phyloP scores from a whole-genome alignment of 2,888 invertebrate genomes.

The Drosophila kanekoi region DNA sequence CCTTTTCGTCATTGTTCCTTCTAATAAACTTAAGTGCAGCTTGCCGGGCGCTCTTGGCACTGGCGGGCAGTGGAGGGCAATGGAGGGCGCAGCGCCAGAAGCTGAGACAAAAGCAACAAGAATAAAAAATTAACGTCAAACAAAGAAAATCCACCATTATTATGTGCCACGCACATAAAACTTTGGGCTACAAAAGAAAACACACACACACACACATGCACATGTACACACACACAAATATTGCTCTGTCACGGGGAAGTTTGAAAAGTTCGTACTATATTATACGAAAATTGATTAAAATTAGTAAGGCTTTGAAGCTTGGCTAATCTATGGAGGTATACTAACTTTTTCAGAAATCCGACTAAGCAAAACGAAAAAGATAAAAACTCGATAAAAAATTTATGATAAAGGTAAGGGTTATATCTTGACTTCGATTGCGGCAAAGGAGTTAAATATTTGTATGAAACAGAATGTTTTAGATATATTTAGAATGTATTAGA shows the following conservation, averaged over 20 bases:
- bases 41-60: slow-evolving; percentile 18
- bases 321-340: too few relatives aligned
- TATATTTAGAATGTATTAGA: too few relatives aligned
- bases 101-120: slow-evolving; percentile 69
- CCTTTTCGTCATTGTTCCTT: slow-evolving; percentile 56
- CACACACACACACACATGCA: slow-evolving; percentile 14
- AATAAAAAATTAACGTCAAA: slow-evolving; percentile 81
- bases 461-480: too few relatives aligned
- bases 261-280: slow-evolving; percentile 21
- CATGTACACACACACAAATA: neutral
- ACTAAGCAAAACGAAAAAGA: too few relatives aligned
- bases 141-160: slow-evolving; percentile 83
- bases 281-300: neutral
- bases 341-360: too few relatives aligned
- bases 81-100: slow-evolving; percentile 33
- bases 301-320: too few relatives aligned
- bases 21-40: slow-evolving; percentile 81
- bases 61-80: slow-evolving; percentile 11
- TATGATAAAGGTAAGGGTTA: too few relatives aligned
- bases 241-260: slow-evolving; percentile 23
- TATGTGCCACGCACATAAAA: slow-evolving; percentile 80
- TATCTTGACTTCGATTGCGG: too few relatives aligned
- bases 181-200: slow-evolving; percentile 54
- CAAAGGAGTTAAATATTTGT: too few relatives aligned
- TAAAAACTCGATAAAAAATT: too few relatives aligned